These are phyloP conservation scores for Mus spretus DNA, from an alignment of 2,797 vertebrate genomes.

Conservation along the genomic window DNA sequence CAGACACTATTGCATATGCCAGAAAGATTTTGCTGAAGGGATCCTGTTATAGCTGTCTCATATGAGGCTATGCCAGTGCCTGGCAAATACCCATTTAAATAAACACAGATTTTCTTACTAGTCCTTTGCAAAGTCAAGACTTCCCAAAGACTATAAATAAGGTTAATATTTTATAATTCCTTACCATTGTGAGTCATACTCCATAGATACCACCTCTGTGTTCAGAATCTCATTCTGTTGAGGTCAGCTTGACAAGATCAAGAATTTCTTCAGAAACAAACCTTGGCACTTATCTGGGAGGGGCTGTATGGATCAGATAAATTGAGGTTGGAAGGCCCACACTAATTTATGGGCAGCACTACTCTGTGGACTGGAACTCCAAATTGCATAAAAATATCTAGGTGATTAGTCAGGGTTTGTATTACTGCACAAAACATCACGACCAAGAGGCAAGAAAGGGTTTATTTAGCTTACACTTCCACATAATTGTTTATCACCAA, in stretches of 20 bases:
- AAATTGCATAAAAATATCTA: neutral
- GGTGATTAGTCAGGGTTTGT: neutral
- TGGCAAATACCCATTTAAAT: neutral
- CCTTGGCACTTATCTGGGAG: neutral
- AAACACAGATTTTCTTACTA: constrained; percentile 31
- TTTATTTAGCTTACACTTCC: neutral
- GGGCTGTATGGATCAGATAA: neutral
- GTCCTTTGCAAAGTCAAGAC: neutral
- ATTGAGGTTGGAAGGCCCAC: neutral
- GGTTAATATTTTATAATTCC: neutral
- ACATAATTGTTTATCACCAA: neutral
- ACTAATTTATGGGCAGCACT: neutral
- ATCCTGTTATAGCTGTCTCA: too few relatives aligned
- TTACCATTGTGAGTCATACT: neutral
- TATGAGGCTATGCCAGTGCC: too few relatives aligned
- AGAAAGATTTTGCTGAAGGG: too few relatives aligned
- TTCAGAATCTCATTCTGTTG: neutral
- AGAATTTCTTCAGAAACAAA: neutral
- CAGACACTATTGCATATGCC: too few relatives aligned
- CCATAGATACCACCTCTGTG: neutral
- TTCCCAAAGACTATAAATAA: neutral
- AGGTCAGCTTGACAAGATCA: too few relatives aligned
- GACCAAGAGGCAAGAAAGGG: neutral
- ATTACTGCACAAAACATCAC: neutral
- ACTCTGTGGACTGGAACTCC: neutral